Evolutionary conservation across 53 echinoderm and acorn worm genomes (phyloP).

Genomic region (Echinarachnius parma): DNA sequence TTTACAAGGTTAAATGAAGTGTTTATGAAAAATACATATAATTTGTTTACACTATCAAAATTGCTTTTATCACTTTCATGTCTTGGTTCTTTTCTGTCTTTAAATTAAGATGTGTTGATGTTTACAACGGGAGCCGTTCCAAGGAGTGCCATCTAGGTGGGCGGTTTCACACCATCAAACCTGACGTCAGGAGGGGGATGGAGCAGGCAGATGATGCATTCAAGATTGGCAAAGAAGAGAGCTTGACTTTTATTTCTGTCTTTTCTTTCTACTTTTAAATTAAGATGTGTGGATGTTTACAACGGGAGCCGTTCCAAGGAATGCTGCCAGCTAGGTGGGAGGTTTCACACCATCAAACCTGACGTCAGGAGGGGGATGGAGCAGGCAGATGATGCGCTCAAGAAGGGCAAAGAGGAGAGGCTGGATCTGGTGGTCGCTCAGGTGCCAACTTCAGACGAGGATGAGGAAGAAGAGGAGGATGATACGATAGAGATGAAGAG

Average conservation of each 20-base stretch:
- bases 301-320: slow-evolving; percentile 56
- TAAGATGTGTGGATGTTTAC: slow-evolving; percentile 66
- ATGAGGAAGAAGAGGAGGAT: slow-evolving; percentile 67
- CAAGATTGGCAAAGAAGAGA: slow-evolving; percentile 50
- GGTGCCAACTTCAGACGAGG: slow-evolving; percentile 76
- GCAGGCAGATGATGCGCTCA: slow-evolving; percentile 67
- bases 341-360: slow-evolving; percentile 71
- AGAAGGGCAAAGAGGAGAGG: slow-evolving; percentile 61
- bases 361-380: slow-evolving; percentile 60
- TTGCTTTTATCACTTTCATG: no score
- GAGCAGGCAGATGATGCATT: slow-evolving; percentile 69
- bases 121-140: slow-evolving; percentile 43
- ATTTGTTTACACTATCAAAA: no score
- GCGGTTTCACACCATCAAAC: slow-evolving; percentile 68
- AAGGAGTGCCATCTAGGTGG: slow-evolving; percentile 79
- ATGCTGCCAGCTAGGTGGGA: slow-evolving; percentile 71
- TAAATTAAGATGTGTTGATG: slow-evolving; percentile 67
- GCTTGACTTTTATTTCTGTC: no score
- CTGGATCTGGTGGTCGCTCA: slow-evolving; percentile 73
- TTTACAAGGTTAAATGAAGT: no score
- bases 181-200: slow-evolving; percentile 59
- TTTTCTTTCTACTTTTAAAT: no score
- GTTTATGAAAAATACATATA: no score
- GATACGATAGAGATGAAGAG: slow-evolving; percentile 51
- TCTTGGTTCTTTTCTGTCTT: no score